These are phyloP conservation scores for Bellardia bayeri DNA, from an alignment of 2,888 invertebrate genomes.

Conservation along the genomic window DNA sequence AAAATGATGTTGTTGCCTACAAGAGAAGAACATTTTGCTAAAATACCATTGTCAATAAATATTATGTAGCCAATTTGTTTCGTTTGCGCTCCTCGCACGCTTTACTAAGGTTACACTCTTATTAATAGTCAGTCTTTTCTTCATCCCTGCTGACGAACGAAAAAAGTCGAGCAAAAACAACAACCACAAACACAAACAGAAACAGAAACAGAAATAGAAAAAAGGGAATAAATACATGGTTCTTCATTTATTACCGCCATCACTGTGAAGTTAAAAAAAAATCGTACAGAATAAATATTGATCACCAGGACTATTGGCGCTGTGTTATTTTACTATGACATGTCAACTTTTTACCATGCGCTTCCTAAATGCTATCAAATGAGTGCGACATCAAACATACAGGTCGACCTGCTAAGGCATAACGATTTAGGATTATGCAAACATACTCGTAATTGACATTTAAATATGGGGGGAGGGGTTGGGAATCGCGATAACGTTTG, in stretches of 20 bases:
- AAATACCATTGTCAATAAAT: slow-evolving; percentile 71
- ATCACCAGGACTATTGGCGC: slow-evolving; percentile 60
- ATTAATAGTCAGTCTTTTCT: slow-evolving; percentile 60
- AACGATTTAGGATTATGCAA: background rate
- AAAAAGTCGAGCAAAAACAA: slow-evolving; percentile 19
- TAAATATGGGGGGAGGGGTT: background rate
- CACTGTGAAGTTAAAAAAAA: slow-evolving; percentile 44
- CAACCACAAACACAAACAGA: slow-evolving; percentile 2
- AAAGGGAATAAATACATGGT: slow-evolving; percentile 25
- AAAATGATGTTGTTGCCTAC: slow-evolving; percentile 28
- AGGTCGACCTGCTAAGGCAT: slow-evolving; percentile 21
- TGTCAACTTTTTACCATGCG: slow-evolving; percentile 44
- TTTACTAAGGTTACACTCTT: slow-evolving; percentile 36
- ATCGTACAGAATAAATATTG: slow-evolving; percentile 64
- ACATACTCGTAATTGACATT: background rate
- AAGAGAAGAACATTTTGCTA: slow-evolving; percentile 34
- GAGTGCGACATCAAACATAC: slow-evolving; percentile 40
- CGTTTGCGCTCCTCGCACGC: slow-evolving; percentile 36
- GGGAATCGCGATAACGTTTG: no score
- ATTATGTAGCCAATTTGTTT: slow-evolving; percentile 70
- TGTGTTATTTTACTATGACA: slow-evolving; percentile 57
- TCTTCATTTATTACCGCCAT: slow-evolving; percentile 68
- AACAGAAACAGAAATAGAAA: background rate
- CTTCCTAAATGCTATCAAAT: slow-evolving; percentile 31
- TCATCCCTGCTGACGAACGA: slow-evolving; percentile 32